These are phyloP conservation scores for Heliothis virescens DNA, from an alignment of 1,140 invertebrate species.

Conservation along the genomic window DNA sequence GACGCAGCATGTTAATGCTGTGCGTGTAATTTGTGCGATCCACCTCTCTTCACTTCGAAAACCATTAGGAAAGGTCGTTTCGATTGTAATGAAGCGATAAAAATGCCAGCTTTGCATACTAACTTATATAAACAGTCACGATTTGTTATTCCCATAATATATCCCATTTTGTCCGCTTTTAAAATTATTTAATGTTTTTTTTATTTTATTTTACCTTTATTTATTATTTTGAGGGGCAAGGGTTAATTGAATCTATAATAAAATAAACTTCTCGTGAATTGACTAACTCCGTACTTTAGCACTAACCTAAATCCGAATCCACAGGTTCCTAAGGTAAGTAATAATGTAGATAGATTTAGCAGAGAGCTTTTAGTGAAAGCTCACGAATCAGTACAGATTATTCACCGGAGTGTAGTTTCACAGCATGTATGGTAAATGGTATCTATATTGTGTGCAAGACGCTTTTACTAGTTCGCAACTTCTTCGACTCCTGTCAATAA, in stretches of 20 bases:
- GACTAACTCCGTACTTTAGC: constrained; percentile 6
- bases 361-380: constrained; percentile 25
- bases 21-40: constrained; percentile 34
- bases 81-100: constrained; percentile 47
- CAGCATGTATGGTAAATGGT: constrained; percentile 29
- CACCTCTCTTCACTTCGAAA: constrained; percentile 35
- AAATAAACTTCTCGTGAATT: constrained; percentile 3
- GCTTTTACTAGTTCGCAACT: constrained; percentile 30
- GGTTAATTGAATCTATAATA: neutral
- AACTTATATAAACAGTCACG: constrained; percentile 24
- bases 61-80: constrained; percentile 48
- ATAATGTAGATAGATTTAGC: constrained; percentile 25
- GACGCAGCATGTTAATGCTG: constrained; percentile 26
- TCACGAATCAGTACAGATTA: constrained; percentile 18
- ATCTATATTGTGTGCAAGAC: neutral
- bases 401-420: constrained; percentile 12
- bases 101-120: constrained; percentile 40
- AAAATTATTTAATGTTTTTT: constrained; percentile 13
- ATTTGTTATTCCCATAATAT: constrained; percentile 14
- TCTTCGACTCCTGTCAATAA: constrained; percentile 26
- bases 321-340: constrained; percentile 41
- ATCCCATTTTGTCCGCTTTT: constrained; percentile 3
- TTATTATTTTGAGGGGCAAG: constrained; percentile 12
- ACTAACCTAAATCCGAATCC: constrained; percentile 23
- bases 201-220: neutral